Base-by-base conservation (phyloP, 2,113 vertebrate genomes). In the Scortum barcoo region DNA sequence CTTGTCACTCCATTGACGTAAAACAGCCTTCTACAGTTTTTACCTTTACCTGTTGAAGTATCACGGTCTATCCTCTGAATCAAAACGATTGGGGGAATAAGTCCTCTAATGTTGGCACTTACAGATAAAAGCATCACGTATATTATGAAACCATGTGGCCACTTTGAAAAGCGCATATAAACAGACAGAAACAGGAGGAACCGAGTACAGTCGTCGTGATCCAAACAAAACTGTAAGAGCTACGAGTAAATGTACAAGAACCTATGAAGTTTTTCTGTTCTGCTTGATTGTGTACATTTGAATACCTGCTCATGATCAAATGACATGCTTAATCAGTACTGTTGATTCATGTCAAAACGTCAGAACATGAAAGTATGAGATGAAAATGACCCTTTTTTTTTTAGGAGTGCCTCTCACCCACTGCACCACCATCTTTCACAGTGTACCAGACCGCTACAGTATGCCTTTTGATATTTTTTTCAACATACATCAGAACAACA, bases 391-490 rank as follows among this genome's bases (percentile, higher is more conserved):
- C 8, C 19, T 57, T 62, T 70, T 69, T 19, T 48, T 44, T 40
- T 2, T 30, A 48, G 28, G 42, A 33, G 38, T n/a, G 61, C 13
- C 1, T 51, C 36, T 44, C 14, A 80, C 16, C 14, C 38, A 5
- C n/a, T 30, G 44, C 36, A 19, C 54, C 69, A 13, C 13, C 72
- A n/a, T 79, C 75, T 5, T 50, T 79, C 65, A 36, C 24, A 56
- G 33, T 61, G 44, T 40, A 28, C 10, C 72, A 67, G 11, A 80
- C 48, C 73, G 67, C 50, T 66, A 57, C 30, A 14, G 42, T 54
- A n/a, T 24, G 30, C 61, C 38, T 84, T 76, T 66, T 89, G 85
- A 92, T 91, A 90, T 89, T 77, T 57, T 53, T 40, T 72, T 58
- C 19, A 75, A 62, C 63, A 72, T 40, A 81, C 2, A 68, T 53